Evolutionary conservation across 2,113 vertebrate genomes (phyloP).

Genomic region (pig (Sus scrofa)): DNA sequence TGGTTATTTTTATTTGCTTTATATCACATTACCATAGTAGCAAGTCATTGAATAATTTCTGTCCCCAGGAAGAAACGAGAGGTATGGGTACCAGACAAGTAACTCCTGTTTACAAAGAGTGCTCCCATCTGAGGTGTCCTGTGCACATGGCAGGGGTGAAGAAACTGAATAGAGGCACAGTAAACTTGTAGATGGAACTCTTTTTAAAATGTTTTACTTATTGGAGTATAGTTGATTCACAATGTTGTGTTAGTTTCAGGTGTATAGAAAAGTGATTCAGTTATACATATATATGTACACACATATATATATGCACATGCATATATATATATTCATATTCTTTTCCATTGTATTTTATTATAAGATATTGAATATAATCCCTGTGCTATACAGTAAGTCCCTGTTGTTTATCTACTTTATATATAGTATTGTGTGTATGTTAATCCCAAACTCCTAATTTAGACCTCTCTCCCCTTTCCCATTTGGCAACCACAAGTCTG

Average conservation of each 20-base stretch:
- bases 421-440: background rate
- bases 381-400: too few species aligned
- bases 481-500: background rate
- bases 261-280: background rate
- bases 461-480: background rate
- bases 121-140: background rate
- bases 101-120: background rate
- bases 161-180: background rate
- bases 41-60: conserved; percentile 43
- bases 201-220: background rate
- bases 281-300: background rate
- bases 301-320: too few species aligned
- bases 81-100: background rate
- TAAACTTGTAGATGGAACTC: background rate
- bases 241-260: background rate
- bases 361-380: background rate
- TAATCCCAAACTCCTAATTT: background rate
- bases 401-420: background rate
- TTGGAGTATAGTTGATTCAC: background rate
- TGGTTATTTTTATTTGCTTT: conserved; percentile 70
- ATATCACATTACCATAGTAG: conserved; percentile 64
- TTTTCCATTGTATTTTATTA: background rate
- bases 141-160: background rate
- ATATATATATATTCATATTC: background rate
- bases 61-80: background rate